Percentiles rank a stretch among this genome's conserved stretches.
These are phyloP conservation scores for Cheilosia pagana DNA, from an alignment of 2,888 invertebrate genomes.

Conservation along the genomic window DNA sequence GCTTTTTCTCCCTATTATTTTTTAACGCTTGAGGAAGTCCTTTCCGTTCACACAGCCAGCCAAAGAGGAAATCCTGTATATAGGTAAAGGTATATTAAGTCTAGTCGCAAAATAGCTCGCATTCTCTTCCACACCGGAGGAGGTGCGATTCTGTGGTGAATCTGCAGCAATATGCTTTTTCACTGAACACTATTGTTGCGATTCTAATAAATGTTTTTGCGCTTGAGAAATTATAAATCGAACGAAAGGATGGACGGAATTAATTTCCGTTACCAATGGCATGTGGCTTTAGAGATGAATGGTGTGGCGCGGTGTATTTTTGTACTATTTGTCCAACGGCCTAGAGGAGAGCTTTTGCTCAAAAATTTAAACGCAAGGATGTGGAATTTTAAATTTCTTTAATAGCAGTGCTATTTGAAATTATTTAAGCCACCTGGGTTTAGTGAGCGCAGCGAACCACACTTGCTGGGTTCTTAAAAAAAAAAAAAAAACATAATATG, in stretches of 20 bases:
- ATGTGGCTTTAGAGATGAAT: slow-evolving; percentile 9
- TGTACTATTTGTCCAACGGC: not conserved
- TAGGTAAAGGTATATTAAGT: not conserved
- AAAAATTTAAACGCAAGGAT: not conserved
- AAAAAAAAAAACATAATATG: slow-evolving; percentile 3
- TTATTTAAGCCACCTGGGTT: not conserved
- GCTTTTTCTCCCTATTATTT: slow-evolving; percentile 26
- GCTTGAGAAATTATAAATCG: slow-evolving; percentile 55
- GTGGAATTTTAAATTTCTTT: not conserved
- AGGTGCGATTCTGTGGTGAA: slow-evolving; percentile 37
- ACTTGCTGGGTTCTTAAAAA: not conserved
- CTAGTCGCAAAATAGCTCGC: not conserved
- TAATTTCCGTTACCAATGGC: slow-evolving; percentile 28
- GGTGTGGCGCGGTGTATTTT: not conserved
- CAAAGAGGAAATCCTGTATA: not conserved
- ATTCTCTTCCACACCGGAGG: not conserved
- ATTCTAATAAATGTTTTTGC: slow-evolving; percentile 43
- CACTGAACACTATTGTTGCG: slow-evolving; percentile 31
- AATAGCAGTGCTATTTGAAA: not conserved
- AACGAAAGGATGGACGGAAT: slow-evolving; percentile 25
- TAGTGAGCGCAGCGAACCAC: not conserved
- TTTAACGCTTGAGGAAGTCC: slow-evolving; percentile 33
- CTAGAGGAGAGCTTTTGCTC: not conserved
- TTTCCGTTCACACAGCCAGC: not conserved
- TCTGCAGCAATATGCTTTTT: slow-evolving; percentile 21